A percentile compares a stretch with the other conserved stretches of the same genome.
Conservation (phyloP, 2,888 invertebrate genomes). For the Calliphora vomitoria region DNA sequence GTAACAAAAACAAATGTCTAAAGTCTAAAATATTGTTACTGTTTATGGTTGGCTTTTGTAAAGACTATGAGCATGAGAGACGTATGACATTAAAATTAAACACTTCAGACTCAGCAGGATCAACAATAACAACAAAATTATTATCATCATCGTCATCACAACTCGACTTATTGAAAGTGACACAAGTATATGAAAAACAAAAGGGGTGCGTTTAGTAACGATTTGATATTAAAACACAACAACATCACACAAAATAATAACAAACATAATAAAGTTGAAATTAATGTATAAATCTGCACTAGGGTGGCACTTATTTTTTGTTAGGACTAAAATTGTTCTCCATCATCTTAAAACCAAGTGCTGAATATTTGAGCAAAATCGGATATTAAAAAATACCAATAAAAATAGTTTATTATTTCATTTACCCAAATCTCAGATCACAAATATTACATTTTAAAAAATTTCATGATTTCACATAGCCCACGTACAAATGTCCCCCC, state of each 20-base stretch:
- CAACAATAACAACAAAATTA: constrained; percentile 68
- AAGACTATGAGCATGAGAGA: constrained; percentile 20
- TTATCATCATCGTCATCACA: constrained; percentile 51
- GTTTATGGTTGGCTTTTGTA: constrained; percentile 21
- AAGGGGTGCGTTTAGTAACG: constrained; percentile 71
- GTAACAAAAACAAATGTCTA: neutral
- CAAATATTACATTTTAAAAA: too few relatives aligned
- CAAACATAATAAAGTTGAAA: constrained; percentile 47
- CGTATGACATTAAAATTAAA: constrained; percentile 72
- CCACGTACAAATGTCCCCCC: too few relatives aligned
- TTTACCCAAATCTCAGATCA: too few relatives aligned
- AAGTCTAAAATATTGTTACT: constrained; percentile 4
- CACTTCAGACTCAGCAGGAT: constrained; percentile 73
- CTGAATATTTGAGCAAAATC: too few relatives aligned
- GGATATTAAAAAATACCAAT: too few relatives aligned
- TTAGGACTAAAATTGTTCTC: too few relatives aligned
- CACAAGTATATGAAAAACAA: constrained; percentile 66
- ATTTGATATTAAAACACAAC: constrained; percentile 71
- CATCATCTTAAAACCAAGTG: too few relatives aligned
- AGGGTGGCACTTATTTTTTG: too few relatives aligned
- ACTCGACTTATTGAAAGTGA: constrained; percentile 59
- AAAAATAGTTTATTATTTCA: too few relatives aligned
- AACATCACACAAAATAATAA: constrained; percentile 43
- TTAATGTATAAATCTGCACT: constrained; percentile 26
- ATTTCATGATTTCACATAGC: too few relatives aligned